These are phyloP conservation scores for Macropis europaea DNA, from an alignment of 2,888 invertebrate species.

Conservation along the genomic window DNA sequence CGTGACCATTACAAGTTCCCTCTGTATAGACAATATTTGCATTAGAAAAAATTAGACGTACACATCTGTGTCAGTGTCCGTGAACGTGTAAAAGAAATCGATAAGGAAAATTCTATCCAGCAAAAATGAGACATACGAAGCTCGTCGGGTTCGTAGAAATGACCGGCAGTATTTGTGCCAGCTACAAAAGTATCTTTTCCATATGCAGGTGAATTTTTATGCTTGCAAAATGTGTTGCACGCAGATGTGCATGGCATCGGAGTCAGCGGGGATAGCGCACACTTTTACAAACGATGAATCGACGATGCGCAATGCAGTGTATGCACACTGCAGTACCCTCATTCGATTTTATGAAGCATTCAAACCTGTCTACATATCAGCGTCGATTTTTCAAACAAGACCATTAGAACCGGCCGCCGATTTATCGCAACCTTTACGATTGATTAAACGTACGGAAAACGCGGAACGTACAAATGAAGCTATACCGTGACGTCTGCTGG, in stretches of 20 bases:
- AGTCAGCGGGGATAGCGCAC: not conserved
- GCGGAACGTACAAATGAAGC: not conserved
- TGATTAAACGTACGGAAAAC: not conserved
- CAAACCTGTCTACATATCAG: not conserved
- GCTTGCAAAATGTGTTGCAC: constrained; percentile 6
- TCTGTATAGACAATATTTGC: no score
- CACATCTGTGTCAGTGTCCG: no score
- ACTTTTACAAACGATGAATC: constrained; percentile 15
- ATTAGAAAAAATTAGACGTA: no score
- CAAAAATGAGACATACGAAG: not conserved
- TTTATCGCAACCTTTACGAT: not conserved
- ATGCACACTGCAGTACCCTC: constrained; percentile 21
- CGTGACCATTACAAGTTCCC: no score
- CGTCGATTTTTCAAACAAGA: constrained; percentile 5
- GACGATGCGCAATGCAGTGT: constrained; percentile 26
- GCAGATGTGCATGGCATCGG: not conserved
- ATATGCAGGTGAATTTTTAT: not conserved
- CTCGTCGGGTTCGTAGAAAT: not conserved
- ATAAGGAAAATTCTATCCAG: not conserved
- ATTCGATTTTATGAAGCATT: constrained; percentile 31
- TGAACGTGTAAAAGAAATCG: no score
- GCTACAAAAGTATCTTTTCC: not conserved
- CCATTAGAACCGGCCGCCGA: constrained; percentile 7
- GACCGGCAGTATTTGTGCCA: not conserved
- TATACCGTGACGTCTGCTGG: not conserved